A percentile compares a stretch with the other conserved stretches of the same genome.
Conservation (phyloP, 2,888 invertebrate species). For the Diploptera punctata region DNA sequence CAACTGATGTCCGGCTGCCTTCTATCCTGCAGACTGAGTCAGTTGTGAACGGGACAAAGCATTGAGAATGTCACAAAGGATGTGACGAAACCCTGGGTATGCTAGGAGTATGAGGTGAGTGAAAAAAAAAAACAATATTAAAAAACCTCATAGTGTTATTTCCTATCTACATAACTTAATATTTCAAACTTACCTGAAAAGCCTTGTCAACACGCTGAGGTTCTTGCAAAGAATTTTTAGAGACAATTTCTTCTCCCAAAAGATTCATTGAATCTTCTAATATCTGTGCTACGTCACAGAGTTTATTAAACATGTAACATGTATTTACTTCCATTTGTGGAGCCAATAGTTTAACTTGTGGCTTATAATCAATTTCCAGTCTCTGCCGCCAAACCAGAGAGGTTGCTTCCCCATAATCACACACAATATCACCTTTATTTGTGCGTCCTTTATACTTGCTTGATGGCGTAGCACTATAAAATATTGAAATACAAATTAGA, state of each 20-base stretch:
- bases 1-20: too few relatives aligned
- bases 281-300: conserved; percentile 55
- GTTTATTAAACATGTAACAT: conserved; percentile 62
- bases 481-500: too few relatives aligned
- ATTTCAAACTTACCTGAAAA: conserved; percentile 39
- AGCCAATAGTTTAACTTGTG: background rate
- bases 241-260: conserved; percentile 50
- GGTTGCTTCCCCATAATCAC: background rate
- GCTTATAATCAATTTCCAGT: background rate
- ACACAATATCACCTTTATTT: conserved; percentile 64
- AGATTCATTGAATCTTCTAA: conserved; percentile 55
- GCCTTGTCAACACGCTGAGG: conserved; percentile 45
- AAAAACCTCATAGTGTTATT: too few relatives aligned
- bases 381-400: background rate
- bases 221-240: conserved; percentile 51
- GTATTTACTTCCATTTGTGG: conserved; percentile 39
- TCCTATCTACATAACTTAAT: too few relatives aligned
- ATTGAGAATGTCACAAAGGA: too few relatives aligned
- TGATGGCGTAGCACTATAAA: conserved; percentile 50
- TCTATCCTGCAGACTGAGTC: too few relatives aligned
- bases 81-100: too few relatives aligned
- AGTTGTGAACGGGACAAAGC: too few relatives aligned
- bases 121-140: too few relatives aligned
- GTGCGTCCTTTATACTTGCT: conserved; percentile 54
- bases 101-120: too few relatives aligned